Evolutionary conservation across 2,797 vertebrate genomes (phyloP).

Genomic region (Erethizon dorsatum): DNA sequence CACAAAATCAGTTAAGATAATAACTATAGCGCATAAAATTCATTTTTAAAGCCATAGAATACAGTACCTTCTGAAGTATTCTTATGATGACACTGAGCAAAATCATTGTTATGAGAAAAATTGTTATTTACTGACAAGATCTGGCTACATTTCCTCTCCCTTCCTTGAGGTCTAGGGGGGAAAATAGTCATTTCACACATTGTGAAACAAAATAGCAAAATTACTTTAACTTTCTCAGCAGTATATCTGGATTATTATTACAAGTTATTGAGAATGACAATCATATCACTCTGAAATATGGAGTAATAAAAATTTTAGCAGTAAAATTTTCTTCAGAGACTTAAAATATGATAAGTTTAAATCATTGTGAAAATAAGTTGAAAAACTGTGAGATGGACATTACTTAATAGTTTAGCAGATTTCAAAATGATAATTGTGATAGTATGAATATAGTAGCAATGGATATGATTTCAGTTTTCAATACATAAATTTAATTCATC

Average conservation of each 20-base stretch:
- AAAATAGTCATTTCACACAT: background rate
- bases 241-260: slow-evolving; percentile 1
- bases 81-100: background rate
- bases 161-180: background rate
- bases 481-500: background rate
- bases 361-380: background rate
- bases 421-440: background rate
- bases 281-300: background rate
- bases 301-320: background rate
- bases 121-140: background rate
- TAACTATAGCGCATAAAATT: background rate
- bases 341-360: background rate
- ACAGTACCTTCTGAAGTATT: background rate
- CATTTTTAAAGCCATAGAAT: background rate
- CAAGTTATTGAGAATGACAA: background rate
- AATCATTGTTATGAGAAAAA: background rate
- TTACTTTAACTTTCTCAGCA: background rate
- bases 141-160: background rate
- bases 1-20: background rate
- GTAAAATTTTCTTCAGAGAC: background rate
- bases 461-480: background rate
- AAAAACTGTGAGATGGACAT: background rate
- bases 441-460: background rate
- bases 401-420: background rate
- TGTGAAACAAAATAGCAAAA: background rate